A percentile compares a stretch with the other conserved stretches of the same genome.
Evolutionary conservation across 2,113 vertebrate genomes (phyloP).

Genomic region (Camelus bactrianus): DNA sequence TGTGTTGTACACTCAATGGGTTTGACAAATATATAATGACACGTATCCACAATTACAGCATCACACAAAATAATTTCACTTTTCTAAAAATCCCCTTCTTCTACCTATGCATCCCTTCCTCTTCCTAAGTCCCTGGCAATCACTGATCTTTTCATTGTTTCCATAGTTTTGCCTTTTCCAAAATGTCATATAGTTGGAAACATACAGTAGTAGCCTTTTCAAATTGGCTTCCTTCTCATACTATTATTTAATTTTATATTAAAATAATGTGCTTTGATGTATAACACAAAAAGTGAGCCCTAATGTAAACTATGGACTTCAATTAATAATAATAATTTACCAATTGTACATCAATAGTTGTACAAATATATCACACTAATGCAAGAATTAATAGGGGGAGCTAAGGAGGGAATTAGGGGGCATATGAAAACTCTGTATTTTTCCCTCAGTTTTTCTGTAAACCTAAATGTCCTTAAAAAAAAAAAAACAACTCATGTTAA

Average conservation of each 20-base stretch:
- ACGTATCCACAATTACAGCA: not conserved
- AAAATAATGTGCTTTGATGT: not conserved
- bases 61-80: not conserved
- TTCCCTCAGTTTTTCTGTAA: not conserved
- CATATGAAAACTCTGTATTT: not conserved
- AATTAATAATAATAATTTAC: not conserved
- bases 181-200: not conserved
- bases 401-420: not conserved
- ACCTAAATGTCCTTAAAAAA: not conserved
- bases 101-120: not conserved
- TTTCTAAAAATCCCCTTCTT: not conserved
- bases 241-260: not conserved
- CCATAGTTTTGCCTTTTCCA: not conserved
- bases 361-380: not conserved
- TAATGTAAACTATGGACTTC: not conserved
- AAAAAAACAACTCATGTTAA: not conserved
- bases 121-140: not conserved
- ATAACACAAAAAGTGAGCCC: not conserved
- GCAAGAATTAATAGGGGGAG: not conserved
- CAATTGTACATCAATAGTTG: too few relatives aligned
- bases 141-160: not conserved
- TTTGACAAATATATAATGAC: not conserved
- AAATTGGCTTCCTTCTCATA: not conserved
- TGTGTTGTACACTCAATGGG: not conserved
- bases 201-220: not conserved